These are phyloP conservation scores for Kryptopterus vitreolus DNA, from an alignment of 2,797 vertebrate genomes.

Conservation along the genomic window DNA sequence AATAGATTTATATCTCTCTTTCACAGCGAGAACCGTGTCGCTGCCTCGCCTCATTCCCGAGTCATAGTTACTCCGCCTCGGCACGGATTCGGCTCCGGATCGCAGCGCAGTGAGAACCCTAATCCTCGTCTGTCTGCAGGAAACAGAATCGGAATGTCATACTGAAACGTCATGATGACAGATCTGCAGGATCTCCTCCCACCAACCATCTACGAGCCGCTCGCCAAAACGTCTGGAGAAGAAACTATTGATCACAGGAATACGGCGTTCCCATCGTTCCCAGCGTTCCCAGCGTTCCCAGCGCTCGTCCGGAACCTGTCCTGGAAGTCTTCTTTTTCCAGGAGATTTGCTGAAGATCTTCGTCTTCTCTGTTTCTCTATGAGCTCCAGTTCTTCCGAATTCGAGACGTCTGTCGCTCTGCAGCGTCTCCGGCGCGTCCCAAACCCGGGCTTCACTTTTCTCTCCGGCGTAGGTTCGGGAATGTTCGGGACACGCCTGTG, in stretches of 20 bases:
- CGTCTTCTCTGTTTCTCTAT: too few species aligned
- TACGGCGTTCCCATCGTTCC: too few species aligned
- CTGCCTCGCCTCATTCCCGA: conserved; percentile 10
- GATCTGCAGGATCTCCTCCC: too few species aligned
- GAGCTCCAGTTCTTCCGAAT: background rate
- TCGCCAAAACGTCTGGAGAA: too few species aligned
- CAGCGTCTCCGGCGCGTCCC: background rate
- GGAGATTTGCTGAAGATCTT: too few species aligned
- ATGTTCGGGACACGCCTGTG: too few species aligned
- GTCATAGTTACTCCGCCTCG: background rate
- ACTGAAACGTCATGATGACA: background rate
- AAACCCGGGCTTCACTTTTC: background rate
- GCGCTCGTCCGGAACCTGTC: too few species aligned
- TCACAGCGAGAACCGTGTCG: background rate
- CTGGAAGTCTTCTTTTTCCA: too few species aligned
- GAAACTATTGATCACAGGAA: too few species aligned
- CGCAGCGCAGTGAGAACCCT: conserved; percentile 1
- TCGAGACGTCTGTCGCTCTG: background rate
- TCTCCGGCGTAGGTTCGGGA: too few species aligned
- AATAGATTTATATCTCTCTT: background rate
- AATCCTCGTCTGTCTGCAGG: conserved; percentile 23
- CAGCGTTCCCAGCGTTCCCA: too few species aligned
- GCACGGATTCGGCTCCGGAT: background rate
- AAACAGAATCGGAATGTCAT: conserved; percentile 6
- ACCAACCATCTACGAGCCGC: too few species aligned